Evolutionary conservation across 2,797 vertebrate species (phyloP).

Genomic region (Propithecus perrieri): DNA sequence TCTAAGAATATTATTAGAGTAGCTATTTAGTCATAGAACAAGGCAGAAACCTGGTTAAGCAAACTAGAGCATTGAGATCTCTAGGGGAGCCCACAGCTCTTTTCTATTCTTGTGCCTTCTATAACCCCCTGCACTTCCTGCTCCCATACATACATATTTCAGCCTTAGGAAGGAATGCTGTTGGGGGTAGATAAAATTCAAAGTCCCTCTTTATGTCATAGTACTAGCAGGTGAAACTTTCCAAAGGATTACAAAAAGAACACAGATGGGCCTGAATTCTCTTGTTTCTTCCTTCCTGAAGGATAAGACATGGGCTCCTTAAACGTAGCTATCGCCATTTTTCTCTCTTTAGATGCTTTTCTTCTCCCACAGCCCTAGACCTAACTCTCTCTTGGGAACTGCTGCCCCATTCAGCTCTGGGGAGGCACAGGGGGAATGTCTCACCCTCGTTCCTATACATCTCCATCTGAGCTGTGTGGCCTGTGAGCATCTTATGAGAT

Average conservation of each 20-base stretch:
- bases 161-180: not conserved
- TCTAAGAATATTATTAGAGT: not conserved
- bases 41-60: not conserved
- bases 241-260: not conserved
- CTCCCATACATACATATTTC: not conserved
- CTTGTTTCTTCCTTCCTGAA: not conserved
- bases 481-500: not conserved
- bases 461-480: not conserved
- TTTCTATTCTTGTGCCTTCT: not conserved
- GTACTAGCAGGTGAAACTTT: not conserved
- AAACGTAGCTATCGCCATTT: not conserved
- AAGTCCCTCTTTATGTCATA: not conserved
- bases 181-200: not conserved
- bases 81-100: not conserved
- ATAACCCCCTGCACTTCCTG: not conserved
- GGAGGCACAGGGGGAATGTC: not conserved
- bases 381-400: not conserved
- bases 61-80: not conserved
- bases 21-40: not conserved
- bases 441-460: not conserved
- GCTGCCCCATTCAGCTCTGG: not conserved
- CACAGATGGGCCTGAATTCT: not conserved
- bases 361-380: not conserved
- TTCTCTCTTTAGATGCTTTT: not conserved
- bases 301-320: not conserved